phyloP scores from a whole-genome alignment of 2,797 vertebrate genomes.

The Chanos chanos region DNA sequence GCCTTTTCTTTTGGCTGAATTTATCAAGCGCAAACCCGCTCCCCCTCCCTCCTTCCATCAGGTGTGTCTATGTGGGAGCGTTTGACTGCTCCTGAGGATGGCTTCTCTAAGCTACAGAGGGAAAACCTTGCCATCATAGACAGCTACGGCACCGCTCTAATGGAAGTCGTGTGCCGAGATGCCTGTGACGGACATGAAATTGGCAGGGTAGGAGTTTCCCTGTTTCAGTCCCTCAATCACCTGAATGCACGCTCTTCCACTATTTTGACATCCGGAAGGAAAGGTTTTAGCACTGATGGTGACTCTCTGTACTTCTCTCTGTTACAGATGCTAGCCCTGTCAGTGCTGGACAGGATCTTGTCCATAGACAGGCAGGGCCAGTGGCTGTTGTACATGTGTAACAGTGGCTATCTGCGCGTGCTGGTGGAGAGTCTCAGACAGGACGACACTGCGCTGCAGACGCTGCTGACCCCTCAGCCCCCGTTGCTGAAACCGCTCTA shows the following conservation, averaged over 20 bases:
- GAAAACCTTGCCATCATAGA: constrained; percentile 95
- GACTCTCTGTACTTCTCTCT: neutral
- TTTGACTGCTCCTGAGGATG: constrained; percentile 93
- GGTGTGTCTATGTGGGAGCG: constrained; percentile 94
- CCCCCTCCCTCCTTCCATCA: constrained; percentile 51
- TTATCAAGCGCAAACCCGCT: too few species aligned
- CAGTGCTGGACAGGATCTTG: constrained; percentile 89
- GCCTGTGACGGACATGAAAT: constrained; percentile 97
- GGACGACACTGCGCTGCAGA: constrained; percentile 86
- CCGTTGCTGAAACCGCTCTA: constrained; percentile 94
- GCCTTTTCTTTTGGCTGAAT: neutral
- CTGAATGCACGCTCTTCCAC: neutral
- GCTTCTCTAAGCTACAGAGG: constrained; percentile 91
- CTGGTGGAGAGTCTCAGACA: constrained; percentile 91
- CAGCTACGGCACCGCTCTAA: constrained; percentile 91
- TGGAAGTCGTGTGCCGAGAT: constrained; percentile 96
- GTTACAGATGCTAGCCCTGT: constrained; percentile 90
- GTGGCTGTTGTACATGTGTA: constrained; percentile 90
- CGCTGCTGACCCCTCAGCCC: constrained; percentile 86
- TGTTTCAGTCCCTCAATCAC: neutral
- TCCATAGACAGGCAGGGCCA: constrained; percentile 93
- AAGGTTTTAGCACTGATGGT: neutral
- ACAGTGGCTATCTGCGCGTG: constrained; percentile 93
- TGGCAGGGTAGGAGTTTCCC: constrained; percentile 78
- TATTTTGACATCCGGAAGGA: neutral